Base-by-base conservation (phyloP, 37 sponge, comb jelly and placozoan genomes). In the Bolinopsis microptera region DNA sequence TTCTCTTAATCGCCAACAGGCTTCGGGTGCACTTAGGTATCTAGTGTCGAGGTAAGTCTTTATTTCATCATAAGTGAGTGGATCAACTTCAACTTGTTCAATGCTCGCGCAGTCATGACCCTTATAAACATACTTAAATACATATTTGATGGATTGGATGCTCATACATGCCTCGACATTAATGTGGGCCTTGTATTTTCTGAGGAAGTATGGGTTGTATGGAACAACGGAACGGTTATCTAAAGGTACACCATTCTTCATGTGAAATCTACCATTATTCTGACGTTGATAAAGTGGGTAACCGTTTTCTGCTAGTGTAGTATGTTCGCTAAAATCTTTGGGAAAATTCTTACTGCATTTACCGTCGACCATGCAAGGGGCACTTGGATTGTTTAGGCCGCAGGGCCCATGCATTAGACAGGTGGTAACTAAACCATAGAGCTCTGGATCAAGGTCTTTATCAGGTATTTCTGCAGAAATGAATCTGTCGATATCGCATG, bases 321-420 rank as follows among this genome's bases (percentile, higher is more conserved):
- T 80, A 0, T 36, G 38, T 35, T 21, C 35, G 8, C 38, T 35
- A 33, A 82, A 93, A 5, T 48, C 23, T 38, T 93, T 94, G 9
- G 88, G 94, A 33, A 76, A 93, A 5, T n/a, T 34, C 28, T 93
- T 93, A 39, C 48, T 25, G 61, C 94, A 93, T 30, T 67, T 76
- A 31, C 94, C 94, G 26, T 80, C 76, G 24, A 26, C 27, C 76
- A 26, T 74, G 24, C 76, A 74, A 22, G 27, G 24, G 13, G 76
- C 28, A 74, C 8, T n/a, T 8, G 27, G 24, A n/a, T n/a, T 26
- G 27, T 74, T 27, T 22, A 18, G 68, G 18, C 68, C 68, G 68
- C 68, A 67, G 13, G 68, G 68, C 18, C 68, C 68, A n/a, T 74
- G 76, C 27, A 32, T 32, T 23, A 80, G 5, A 80, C 38, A 13